A percentile compares a stretch with the other conserved stretches of the same genome.
Conservation (phyloP, 2,113 vertebrate genomes). For the Jacana jacana region DNA sequence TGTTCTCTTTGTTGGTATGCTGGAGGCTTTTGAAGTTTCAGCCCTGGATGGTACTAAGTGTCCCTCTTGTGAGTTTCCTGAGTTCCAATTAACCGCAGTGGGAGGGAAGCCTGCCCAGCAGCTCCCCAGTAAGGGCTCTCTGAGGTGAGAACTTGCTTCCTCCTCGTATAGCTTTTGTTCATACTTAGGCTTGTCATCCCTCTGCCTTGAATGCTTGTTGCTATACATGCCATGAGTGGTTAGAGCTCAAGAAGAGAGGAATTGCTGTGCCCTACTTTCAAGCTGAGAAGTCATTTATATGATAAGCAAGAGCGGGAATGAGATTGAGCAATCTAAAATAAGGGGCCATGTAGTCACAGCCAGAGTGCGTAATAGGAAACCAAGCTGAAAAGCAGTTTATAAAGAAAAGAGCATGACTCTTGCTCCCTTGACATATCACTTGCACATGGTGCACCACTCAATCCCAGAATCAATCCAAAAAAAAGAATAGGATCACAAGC, state of each 20-base stretch:
- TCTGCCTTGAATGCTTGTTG: not conserved
- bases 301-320: not conserved
- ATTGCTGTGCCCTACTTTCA: not conserved
- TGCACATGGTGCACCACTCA: not conserved
- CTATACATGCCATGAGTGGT: not conserved
- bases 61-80: not conserved
- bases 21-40: not conserved
- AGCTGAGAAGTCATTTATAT: not conserved
- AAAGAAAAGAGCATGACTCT: not conserved
- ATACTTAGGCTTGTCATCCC: not conserved
- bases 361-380: not conserved
- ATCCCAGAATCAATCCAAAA: not conserved
- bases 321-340: not conserved
- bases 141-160: not conserved
- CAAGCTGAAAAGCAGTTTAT: not conserved
- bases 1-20: not conserved
- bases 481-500: not conserved
- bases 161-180: not conserved
- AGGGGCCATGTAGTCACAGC: not conserved
- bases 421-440: not conserved
- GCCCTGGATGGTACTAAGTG: rapidly evolving
- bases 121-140: not conserved
- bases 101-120: not conserved
- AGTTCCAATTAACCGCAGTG: not conserved
- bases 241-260: not conserved